A percentile compares a stretch with the other conserved stretches of the same genome.
These are phyloP conservation scores for Petrocephalus microphthalmus DNA, from an alignment of 2,113 vertebrate genomes.

Conservation along the genomic window DNA sequence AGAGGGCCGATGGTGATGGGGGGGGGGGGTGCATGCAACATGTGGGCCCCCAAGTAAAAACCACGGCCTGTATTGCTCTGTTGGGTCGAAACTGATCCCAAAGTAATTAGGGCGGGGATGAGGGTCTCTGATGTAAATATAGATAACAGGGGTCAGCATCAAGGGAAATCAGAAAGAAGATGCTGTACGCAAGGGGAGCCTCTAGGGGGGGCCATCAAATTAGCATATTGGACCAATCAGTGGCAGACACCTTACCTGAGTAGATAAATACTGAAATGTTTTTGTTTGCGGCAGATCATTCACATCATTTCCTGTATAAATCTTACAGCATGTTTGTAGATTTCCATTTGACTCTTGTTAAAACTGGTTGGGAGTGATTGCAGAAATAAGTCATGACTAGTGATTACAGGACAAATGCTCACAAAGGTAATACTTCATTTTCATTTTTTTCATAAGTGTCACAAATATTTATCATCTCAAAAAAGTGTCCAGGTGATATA, in stretches of 20 bases:
- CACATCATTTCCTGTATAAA: neutral
- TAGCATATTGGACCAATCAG: neutral
- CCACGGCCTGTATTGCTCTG: constrained; percentile 15
- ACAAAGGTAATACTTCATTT: neutral
- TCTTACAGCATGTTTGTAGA: neutral
- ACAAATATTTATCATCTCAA: constrained; percentile 18
- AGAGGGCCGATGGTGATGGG: neutral
- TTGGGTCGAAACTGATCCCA: neutral
- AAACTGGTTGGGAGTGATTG: constrained; percentile 30
- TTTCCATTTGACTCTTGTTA: neutral
- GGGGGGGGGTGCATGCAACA: neutral
- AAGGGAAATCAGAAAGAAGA: neutral
- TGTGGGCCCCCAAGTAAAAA: neutral
- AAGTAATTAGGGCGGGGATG: neutral
- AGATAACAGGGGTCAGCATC: neutral
- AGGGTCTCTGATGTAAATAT: neutral
- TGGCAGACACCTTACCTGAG: neutral
- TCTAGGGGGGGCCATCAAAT: neutral
- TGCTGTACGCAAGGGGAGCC: neutral
- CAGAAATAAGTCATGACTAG: constrained; percentile 36
- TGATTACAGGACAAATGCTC: constrained; percentile 15
- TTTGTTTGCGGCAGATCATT: neutral
- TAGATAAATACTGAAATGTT: constrained; percentile 4
- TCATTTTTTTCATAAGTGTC: constrained; percentile 19
- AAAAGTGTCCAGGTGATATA: constrained; percentile 21